These are phyloP conservation scores for Drosophila paramelanica DNA, from an alignment of 2,888 invertebrate species.

Conservation along the genomic window DNA sequence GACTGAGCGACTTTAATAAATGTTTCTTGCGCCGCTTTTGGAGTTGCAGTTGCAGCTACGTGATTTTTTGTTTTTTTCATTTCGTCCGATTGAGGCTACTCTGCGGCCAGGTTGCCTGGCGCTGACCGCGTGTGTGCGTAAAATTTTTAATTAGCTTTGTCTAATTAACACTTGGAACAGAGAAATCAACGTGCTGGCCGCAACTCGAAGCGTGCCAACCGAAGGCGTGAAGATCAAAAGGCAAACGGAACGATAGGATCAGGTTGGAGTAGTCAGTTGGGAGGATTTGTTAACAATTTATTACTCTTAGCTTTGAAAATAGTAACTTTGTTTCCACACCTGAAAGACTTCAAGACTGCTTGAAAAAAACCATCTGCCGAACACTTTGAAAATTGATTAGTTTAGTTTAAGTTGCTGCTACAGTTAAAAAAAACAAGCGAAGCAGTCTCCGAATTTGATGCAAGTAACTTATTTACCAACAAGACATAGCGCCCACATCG, in stretches of 20 bases:
- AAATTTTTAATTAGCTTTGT: conserved; percentile 78
- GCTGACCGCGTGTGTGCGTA: conserved; percentile 63
- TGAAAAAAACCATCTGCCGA: too few relatives aligned
- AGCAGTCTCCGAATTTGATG: too few relatives aligned
- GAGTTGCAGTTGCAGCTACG: conserved; percentile 19
- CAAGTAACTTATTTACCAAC: too few relatives aligned
- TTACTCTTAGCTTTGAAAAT: not conserved
- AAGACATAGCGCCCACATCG: too few relatives aligned
- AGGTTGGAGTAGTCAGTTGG: not conserved
- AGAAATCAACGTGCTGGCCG: conserved; percentile 32
- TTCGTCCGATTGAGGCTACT: conserved; percentile 45
- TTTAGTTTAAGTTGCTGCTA: not conserved
- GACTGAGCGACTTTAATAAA: conserved; percentile 74
- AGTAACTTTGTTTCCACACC: not conserved
- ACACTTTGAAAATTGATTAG: not conserved
- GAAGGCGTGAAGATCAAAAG: conserved; percentile 74
- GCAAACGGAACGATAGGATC: conserved; percentile 13
- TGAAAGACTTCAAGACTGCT: too few relatives aligned
- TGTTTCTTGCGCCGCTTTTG: conserved; percentile 73
- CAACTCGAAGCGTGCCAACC: conserved; percentile 68
- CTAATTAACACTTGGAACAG: conserved; percentile 75
- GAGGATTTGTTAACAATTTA: too few relatives aligned
- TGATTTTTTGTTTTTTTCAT: conserved; percentile 5
- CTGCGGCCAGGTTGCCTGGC: conserved; percentile 25
- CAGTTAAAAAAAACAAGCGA: too few relatives aligned